Percentiles rank a stretch among this genome's conserved stretches.
phyloP scores from a whole-genome alignment of 2,888 invertebrate species.

The Amiota communis region DNA sequence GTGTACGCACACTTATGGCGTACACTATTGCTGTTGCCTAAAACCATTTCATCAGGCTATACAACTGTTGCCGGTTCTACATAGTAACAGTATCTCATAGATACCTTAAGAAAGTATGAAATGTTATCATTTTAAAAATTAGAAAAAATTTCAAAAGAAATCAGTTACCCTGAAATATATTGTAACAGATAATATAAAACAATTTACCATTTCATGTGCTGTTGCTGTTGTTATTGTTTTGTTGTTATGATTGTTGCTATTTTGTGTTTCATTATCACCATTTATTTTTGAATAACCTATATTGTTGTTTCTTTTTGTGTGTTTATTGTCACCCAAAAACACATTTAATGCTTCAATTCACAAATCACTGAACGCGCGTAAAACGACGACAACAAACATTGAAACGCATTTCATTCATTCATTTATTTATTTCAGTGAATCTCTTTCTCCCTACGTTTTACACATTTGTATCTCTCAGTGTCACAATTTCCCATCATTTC shows the following conservation, averaged over 20 bases:
- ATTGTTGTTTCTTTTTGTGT: not conserved
- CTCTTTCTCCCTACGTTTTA: too few relatives aligned
- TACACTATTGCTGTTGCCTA: not conserved
- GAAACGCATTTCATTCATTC: not conserved
- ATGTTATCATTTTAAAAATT: too few relatives aligned
- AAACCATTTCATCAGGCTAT: not conserved
- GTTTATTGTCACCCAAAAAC: too few relatives aligned
- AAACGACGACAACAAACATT: constrained; percentile 4
- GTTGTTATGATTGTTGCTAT: not conserved
- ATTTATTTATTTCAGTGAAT: too few relatives aligned
- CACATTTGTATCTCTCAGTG: too few relatives aligned
- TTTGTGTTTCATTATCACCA: not conserved
- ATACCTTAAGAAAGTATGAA: too few relatives aligned
- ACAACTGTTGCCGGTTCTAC: not conserved
- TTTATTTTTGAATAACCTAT: not conserved
- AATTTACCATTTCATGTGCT: not conserved
- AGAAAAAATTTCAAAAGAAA: too few relatives aligned
- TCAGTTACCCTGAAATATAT: not conserved
- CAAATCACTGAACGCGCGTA: constrained; percentile 6
- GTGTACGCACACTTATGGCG: constrained; percentile 2
- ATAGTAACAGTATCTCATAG: too few relatives aligned
- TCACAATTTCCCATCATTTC: too few relatives aligned
- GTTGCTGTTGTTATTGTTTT: not conserved
- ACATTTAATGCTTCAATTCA: not conserved
- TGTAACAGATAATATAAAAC: too few relatives aligned